Conservation (phyloP, 2,113 vertebrate species). For the Chlorocebus sabaeus region DNA sequence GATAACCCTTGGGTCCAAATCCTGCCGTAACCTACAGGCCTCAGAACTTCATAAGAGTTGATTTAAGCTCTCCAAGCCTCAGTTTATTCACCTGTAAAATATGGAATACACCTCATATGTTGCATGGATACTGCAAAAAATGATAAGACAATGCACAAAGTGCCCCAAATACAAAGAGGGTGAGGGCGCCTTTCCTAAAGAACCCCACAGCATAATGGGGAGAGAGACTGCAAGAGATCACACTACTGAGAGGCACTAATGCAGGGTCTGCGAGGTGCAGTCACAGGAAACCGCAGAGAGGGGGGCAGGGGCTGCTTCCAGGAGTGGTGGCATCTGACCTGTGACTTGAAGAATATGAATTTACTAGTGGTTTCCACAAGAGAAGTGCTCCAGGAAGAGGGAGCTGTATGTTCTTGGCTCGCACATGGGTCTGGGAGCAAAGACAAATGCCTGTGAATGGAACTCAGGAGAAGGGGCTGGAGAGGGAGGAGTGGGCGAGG, state of each 20-base stretch:
- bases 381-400: background rate
- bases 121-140: too few relatives aligned
- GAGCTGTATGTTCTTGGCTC: background rate
- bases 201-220: background rate
- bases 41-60: rapidly evolving
- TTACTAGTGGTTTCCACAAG: too few relatives aligned
- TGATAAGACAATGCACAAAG: background rate
- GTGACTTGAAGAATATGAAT: too few relatives aligned
- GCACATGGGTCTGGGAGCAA: background rate
- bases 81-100: background rate
- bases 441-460: background rate
- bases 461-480: background rate
- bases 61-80: background rate
- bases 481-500: background rate
- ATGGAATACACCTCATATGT: rapidly evolving
- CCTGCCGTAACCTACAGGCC: background rate
- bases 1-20: background rate
- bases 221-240: background rate
- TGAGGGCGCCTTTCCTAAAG: background rate
- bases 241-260: background rate
- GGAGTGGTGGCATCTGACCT: too few relatives aligned
- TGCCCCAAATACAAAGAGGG: background rate
- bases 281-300: too few relatives aligned
- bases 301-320: background rate
- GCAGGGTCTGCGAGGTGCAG: background rate